phyloP scores from a whole-genome alignment of 2,113 vertebrate species.

The Anguilla japonica region DNA sequence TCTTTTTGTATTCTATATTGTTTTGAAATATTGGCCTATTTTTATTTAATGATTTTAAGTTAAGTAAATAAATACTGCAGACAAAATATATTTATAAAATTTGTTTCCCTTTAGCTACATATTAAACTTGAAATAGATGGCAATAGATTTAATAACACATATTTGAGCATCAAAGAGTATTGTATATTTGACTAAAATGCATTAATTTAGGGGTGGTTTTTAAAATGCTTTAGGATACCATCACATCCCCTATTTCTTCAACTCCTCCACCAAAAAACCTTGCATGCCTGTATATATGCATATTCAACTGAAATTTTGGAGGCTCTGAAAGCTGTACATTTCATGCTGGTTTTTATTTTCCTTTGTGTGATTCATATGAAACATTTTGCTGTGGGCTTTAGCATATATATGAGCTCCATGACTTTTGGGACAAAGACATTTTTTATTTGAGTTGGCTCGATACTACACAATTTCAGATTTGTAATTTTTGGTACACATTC shows the following conservation, averaged over 20 bases:
- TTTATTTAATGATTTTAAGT: conserved; percentile 94
- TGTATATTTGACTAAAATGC: conserved; percentile 88
- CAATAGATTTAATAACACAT: conserved; percentile 84
- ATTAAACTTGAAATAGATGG: conserved; percentile 73
- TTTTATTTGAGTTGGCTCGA: too few species aligned
- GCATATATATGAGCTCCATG: too few species aligned
- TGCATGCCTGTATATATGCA: conserved; percentile 91
- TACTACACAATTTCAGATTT: too few species aligned
- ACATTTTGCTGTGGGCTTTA: conserved; percentile 87
- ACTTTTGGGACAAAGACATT: too few species aligned
- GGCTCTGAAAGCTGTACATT: conserved; percentile 96
- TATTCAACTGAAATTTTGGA: conserved; percentile 82
- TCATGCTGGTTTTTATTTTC: conserved; percentile 80
- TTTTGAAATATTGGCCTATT: conserved; percentile 62
- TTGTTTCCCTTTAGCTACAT: conserved; percentile 77
- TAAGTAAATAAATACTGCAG: conserved; percentile 81
- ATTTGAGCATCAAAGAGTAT: conserved; percentile 87
- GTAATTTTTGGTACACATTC: too few species aligned
- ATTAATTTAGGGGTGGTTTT: conserved; percentile 91
- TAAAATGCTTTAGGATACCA: conserved; percentile 83
- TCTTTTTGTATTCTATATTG: conserved; percentile 50
- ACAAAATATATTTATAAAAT: conserved; percentile 71
- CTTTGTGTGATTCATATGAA: conserved; percentile 78
- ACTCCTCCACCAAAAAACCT: conserved; percentile 65
- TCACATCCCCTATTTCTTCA: conserved; percentile 76